Base-by-base conservation (phyloP, 53 echinoderm and acorn worm genomes). In the Temnopleurus reevesii region DNA sequence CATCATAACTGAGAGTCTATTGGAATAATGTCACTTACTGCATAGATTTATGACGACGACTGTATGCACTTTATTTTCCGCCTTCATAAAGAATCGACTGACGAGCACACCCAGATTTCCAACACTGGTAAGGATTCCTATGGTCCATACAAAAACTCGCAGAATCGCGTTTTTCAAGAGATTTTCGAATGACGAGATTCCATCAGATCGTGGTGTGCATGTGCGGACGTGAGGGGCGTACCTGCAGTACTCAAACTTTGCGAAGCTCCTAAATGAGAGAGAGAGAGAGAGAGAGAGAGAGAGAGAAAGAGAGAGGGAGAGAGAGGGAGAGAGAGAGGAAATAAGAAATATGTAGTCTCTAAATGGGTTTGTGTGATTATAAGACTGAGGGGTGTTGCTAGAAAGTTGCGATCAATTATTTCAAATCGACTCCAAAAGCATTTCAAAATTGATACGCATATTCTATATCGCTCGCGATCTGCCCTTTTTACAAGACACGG, bases 1-100 rank as follows among this genome's bases (percentile, higher is more conserved):
- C n/a, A n/a, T n/a, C n/a, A n/a, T n/a, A n/a, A n/a, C n/a, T n/a
- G n/a, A n/a, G n/a, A n/a, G n/a, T n/a, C n/a, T n/a, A n/a, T n/a
- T n/a, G n/a, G n/a, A n/a, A n/a, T n/a, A n/a, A n/a, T n/a, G n/a
- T n/a, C n/a, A 91, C 97, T 92, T 92, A 97, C 98, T 92, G 89
- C 98, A 97, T 1, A 97, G 84, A 65, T 97, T 97, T 60, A 91
- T 94, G 77, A 97, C 95, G 9, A 95, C 93, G 23, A 97, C 76
- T 2, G 98, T 95, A 76, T 97, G 95, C 2, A 95, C 94, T 79
- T 92, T 91, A 28, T 95, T 94, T 77, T 97, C 98, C 0, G 95
- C 91, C 51, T 94, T 95, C 91, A 97, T 94, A 15, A 96, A 56
- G 18, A 87, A 53, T 25, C 99, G 92, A 38, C 94, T 93, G 71